Evolutionary conservation across 2,888 invertebrate species (phyloP).

Genomic region (Perizoma affinitatum): DNA sequence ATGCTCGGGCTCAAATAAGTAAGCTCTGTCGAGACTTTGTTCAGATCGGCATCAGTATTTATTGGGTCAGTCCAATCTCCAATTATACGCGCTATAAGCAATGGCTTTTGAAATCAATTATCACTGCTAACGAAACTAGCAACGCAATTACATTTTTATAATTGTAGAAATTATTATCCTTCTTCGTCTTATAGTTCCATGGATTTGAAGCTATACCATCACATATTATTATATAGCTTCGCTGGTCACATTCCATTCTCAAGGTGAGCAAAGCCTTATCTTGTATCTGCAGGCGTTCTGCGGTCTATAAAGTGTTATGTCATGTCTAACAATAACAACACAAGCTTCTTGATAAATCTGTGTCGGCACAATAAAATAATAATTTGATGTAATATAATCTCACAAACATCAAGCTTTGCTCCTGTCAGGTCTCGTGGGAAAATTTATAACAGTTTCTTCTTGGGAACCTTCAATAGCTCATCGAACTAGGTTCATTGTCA

Average conservation of each 20-base stretch:
- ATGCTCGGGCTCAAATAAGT: too few species aligned
- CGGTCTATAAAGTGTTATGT: constrained; percentile 62
- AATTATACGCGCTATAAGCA: too few species aligned
- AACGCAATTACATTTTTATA: too few species aligned
- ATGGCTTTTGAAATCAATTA: too few species aligned
- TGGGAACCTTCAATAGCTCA: constrained; percentile 27
- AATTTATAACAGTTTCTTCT: constrained; percentile 18
- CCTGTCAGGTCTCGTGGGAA: constrained; percentile 27
- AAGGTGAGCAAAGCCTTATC: constrained; percentile 71
- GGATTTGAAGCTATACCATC: background rate
- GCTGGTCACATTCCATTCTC: constrained; percentile 73
- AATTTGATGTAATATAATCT: background rate
- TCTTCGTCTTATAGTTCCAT: background rate
- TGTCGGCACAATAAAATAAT: background rate
- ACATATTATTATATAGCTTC: constrained; percentile 14
- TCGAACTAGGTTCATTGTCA: constrained; percentile 31
- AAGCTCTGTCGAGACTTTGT: too few species aligned
- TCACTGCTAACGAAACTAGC: too few species aligned
- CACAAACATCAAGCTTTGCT: background rate
- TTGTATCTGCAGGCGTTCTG: constrained; percentile 58
- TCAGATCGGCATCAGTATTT: too few species aligned
- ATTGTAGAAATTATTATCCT: background rate
- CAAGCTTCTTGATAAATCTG: constrained; percentile 5
- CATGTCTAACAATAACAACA: constrained; percentile 41
- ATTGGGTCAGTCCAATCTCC: too few species aligned